Percentiles rank a stretch among this genome's conserved stretches.
Conservation (phyloP, 2,888 invertebrate genomes). For the Athalia circularis region DNA sequence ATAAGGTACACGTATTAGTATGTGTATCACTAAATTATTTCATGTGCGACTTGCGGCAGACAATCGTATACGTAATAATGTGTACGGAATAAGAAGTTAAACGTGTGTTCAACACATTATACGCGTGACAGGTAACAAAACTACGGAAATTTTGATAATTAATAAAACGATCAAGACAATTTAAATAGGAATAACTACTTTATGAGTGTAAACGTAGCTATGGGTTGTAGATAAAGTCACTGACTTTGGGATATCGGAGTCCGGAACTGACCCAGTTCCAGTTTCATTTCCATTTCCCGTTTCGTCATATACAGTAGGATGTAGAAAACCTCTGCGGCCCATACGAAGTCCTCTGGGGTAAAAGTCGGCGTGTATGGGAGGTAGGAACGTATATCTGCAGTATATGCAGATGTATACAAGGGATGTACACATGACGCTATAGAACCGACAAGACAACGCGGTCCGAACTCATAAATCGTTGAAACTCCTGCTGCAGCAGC, state of each 20-base stretch:
- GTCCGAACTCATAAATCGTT: slow-evolving; percentile 67
- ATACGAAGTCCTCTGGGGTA: too few relatives aligned
- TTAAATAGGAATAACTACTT: too few relatives aligned
- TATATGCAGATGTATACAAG: neutral
- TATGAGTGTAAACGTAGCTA: too few relatives aligned
- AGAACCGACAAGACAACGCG: slow-evolving; percentile 60
- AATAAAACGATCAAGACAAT: too few relatives aligned
- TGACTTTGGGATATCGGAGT: slow-evolving; percentile 35
- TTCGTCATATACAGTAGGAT: slow-evolving; percentile 7
- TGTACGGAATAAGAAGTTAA: too few relatives aligned
- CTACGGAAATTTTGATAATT: too few relatives aligned
- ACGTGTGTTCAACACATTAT: too few relatives aligned
- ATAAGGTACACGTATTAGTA: too few relatives aligned
- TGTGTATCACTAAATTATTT: too few relatives aligned
- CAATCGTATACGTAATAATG: too few relatives aligned
- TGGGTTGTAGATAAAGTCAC: slow-evolving; percentile 24
- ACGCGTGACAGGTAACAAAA: too few relatives aligned
- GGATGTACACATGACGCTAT: neutral
- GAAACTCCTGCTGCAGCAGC: neutral
- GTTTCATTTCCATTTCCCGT: slow-evolving; percentile 29
- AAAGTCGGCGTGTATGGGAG: neutral
- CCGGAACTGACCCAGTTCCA: slow-evolving; percentile 65
- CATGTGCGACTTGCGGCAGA: too few relatives aligned
- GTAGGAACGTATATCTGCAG: neutral
- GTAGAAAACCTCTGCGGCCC: slow-evolving; percentile 9